Conservation (phyloP, 2,797 vertebrate species). For the Peromyscus nudipes region DNA sequence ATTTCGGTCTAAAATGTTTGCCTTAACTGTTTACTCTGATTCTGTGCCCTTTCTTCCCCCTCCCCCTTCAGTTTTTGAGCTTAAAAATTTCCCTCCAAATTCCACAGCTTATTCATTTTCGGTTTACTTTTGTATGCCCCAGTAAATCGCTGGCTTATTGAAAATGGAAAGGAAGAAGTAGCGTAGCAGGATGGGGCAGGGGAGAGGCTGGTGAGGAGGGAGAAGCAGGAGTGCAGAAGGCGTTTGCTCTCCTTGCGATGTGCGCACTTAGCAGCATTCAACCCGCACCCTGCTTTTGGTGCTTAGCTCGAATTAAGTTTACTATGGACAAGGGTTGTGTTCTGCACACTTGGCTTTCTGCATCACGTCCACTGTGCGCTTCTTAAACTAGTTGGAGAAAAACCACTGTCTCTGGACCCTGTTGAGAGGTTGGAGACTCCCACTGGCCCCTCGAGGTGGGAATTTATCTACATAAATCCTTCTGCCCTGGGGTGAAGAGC, state of each 20-base stretch:
- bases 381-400: conserved; percentile 44
- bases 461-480: conserved; percentile 55
- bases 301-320: not conserved
- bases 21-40: not conserved
- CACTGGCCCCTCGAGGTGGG: not conserved
- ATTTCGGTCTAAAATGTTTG: conserved; percentile 70
- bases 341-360: conserved; percentile 23
- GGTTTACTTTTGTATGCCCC: conserved; percentile 67
- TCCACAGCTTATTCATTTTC: conserved; percentile 56
- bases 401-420: not conserved
- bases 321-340: not conserved
- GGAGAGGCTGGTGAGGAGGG: not conserved
- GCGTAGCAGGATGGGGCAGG: too few species aligned
- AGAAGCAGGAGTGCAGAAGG: not conserved
- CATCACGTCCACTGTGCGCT: not conserved
- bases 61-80: conserved; percentile 34
- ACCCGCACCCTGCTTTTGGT: not conserved
- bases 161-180: not conserved
- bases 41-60: not conserved
- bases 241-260: not conserved
- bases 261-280: conserved; percentile 20
- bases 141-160: conserved; percentile 36
- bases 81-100: conserved; percentile 57
- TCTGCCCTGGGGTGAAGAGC: not conserved
- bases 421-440: not conserved